Base-by-base conservation (phyloP, 2,797 vertebrate species). In the Pelodytes ibericus region DNA sequence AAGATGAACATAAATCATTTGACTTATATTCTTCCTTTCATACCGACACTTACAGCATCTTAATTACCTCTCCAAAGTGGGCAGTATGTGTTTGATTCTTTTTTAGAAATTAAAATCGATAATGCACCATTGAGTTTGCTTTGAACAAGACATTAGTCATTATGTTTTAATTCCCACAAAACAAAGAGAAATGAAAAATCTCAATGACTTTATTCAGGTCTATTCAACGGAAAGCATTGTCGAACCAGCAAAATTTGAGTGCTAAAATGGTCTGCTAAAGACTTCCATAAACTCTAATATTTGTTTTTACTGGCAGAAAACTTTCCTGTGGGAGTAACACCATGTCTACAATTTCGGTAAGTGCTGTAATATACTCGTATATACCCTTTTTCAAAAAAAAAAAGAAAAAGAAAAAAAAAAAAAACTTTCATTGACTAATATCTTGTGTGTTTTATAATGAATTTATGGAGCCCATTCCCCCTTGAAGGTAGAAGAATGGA, bases 281-380 rank as follows among this genome's bases (percentile, higher is more conserved):
- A 68, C 64, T 53, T 69, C 65, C 44, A 75, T 27, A 75, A 61
- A 75, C 57, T 68, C 16, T 9, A 69, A 60, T 69, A 63, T 69
- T 72, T 79, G 77, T 79, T 79, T 74, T 47, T 62, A 63, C 74
- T 79, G 77, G 77, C 77, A 79, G 47, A n/a, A 18, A n/a, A 27
- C 25, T 22, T 67, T 20, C 71, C 30, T 36, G 44, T 63, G 77
- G 71, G 77, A 79, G 64, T 61, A 73, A 18, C 47, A 22, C 39
- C 33, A 10, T 31, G 77, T 79, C 71, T 73, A 67, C 75, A 47
- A 67, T 79, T 79, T 69, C 77, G 73, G 64, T 62, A 73, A 79
- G 77, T 73, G 57, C 71, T 63, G 64, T 79, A 79, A 79, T 79
- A 47, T 74, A 62, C 71, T 72, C 64, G 44, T 61, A 69, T 51